phyloP scores from a whole-genome alignment of 2,888 invertebrate genomes.

The Coenonympha arcania region DNA sequence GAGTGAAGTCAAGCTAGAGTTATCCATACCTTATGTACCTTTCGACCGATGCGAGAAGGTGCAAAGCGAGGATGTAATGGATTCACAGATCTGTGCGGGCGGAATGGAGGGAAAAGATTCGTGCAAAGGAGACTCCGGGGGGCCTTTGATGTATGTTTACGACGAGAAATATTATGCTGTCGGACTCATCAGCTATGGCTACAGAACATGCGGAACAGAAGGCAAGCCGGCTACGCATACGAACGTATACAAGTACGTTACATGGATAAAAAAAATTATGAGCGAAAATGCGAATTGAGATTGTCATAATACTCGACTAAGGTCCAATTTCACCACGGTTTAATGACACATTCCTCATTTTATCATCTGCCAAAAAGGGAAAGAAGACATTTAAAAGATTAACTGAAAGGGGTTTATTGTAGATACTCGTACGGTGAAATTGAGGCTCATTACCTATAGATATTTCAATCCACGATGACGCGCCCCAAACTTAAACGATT shows the following conservation, averaged over 20 bases:
- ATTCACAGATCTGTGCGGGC: constrained; percentile 60
- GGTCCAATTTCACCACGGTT: no score
- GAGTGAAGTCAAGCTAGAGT: constrained; percentile 38
- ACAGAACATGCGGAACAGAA: constrained; percentile 18
- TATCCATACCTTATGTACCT: constrained; percentile 29
- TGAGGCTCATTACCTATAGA: no score
- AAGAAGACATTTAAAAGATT: no score
- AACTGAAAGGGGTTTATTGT: no score
- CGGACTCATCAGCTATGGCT: constrained; percentile 29
- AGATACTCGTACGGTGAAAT: no score
- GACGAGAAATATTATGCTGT: constrained; percentile 13
- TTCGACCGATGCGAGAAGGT: constrained; percentile 18
- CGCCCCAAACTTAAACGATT: no score
- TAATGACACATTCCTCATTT: no score
- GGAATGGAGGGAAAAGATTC: constrained; percentile 72
- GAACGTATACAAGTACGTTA: constrained; percentile 26
- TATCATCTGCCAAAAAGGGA: no score
- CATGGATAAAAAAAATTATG: constrained; percentile 26
- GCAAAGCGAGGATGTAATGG: not conserved
- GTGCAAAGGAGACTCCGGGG: constrained; percentile 80
- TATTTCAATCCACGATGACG: no score
- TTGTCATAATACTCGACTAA: no score
- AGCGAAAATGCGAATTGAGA: no score
- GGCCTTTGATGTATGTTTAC: constrained; percentile 68
- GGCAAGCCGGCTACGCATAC: constrained; percentile 28